Evolutionary conservation across 1,140 invertebrate species (phyloP), one percentile per base, ranked within the genome.

Genomic region (Atta colombica): DNA sequence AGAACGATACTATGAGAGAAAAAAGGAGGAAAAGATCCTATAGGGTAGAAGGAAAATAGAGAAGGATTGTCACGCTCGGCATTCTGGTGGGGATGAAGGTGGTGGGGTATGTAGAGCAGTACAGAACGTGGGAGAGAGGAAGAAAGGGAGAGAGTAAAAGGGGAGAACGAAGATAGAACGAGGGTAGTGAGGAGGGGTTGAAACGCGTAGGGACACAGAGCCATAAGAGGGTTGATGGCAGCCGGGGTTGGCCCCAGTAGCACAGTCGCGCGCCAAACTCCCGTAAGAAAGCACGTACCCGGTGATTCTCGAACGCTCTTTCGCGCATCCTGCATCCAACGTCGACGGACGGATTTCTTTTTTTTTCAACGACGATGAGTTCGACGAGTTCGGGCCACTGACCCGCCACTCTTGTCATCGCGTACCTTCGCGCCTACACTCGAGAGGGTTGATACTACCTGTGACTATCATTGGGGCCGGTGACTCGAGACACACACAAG

Each of bases 231-330:
- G 94, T 94, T 93, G 94, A 94, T 93, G 90, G 92, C 94, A 91
- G 94, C 92, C 93, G 93, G 93, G 93, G 93, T 93, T 93, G 92
- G 93, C 89, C 91, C 92, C 91, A 94, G 94, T 94, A 93, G 92
- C 89, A 94, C 94, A 95, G 94, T 95, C 94, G 93, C 94, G 94
- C 93, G 94, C 91, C 93, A 92, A 94, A 93, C 93, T 92, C 91
- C 87, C 91, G 90, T 90, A 92, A 91, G 92, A 91, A 92, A 93
- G 85, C 93, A 94, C 93, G 92, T 92, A 88, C 49, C 80, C 82
- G 86, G 80, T 86, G 88, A 66, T 85, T 85, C 39, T 45, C 71
- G 72, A 6, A 86, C 78, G 87, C 85, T 86, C 74, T 87, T 86
- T 84, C 89, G 86, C 75, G 86, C 80, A 81, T 69, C 58, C 81